Base-by-base conservation (phyloP, 2,888 invertebrate genomes). In the Didymodactylos carnosus region DNA sequence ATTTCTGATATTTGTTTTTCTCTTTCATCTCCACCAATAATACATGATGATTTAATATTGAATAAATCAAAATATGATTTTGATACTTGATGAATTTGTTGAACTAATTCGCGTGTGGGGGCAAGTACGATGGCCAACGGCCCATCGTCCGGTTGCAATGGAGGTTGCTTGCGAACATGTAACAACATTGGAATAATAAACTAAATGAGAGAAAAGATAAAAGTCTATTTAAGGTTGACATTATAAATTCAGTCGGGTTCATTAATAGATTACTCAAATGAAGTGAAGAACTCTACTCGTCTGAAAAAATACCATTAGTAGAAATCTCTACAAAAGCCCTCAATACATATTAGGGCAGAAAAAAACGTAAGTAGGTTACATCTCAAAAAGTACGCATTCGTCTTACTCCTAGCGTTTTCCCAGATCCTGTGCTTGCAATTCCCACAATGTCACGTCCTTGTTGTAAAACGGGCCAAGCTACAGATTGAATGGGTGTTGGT, bases 71-170 rank as follows among this genome's bases (percentile, higher is more conserved):
- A 71, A 41, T 71, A 75, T 11, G 71, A 43, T 25, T 75, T 39
- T 23, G 72, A 71, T 19, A 75, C 75, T 39, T 71, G 53, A 19
- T 75, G 75, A 35, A 75, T 75, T 46, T 75, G 75, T 41, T 71
- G 71, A n/a, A 71, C 75, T 16, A 75, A 69, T 49, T 75, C 75
- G 35, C 75, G 19, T 25, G 75, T 75, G 19, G 75, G 75, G 10
- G 75, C 75, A 7, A 75, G 40, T 6, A 75, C 75, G 14, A 75
- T 27, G 35, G 69, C 73, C 1, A 73, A 16, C 3, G 73, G 73
- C 8, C 73, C 73, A 40, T 70, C 70, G 40, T 41, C 70, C 8
- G 70, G 70, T 40, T 70, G 70, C 35, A 62, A 35, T 29, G 62
- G 62, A n/a, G 62, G 62, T 35, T 62, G 62, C n/a, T 62, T 29